phyloP scores from a whole-genome alignment of 2,888 invertebrate genomes.

The Troglohyphantes excavatus region DNA sequence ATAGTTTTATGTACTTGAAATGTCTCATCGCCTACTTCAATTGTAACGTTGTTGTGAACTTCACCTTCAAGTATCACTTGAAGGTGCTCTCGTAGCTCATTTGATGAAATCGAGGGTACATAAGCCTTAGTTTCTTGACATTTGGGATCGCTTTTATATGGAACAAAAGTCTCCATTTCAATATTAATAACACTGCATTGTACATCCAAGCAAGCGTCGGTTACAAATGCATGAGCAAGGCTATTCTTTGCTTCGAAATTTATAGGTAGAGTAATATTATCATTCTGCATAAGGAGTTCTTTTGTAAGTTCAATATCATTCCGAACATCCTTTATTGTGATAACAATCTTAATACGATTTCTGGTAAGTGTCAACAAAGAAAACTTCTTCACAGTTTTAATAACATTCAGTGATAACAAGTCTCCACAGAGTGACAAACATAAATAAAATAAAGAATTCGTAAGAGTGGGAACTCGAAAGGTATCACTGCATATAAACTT shows the following conservation, averaged over 20 bases:
- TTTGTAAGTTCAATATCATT: background rate
- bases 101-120: conserved; percentile 10
- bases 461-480: conserved; percentile 29
- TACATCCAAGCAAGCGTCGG: conserved; percentile 1
- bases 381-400: background rate
- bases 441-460: conserved; percentile 31
- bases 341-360: background rate
- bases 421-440: conserved; percentile 1
- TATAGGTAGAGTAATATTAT: conserved; percentile 11
- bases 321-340: conserved; percentile 10
- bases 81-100: conserved; percentile 38
- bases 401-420: conserved; percentile 3
- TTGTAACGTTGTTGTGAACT: background rate
- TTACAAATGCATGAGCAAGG: background rate
- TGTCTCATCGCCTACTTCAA: conserved; percentile 13
- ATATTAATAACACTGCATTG: conserved; percentile 27
- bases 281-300: conserved; percentile 14
- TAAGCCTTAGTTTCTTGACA: background rate
- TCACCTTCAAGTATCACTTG: conserved; percentile 43
- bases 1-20: conserved; percentile 53
- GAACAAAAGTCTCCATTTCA: background rate
- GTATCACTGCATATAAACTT: conserved; percentile 42
- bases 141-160: background rate
- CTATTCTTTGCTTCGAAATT: background rate
- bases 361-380: background rate